Conservation (phyloP, 2,888 invertebrate species). For the Drosophila fungiperda region DNA sequence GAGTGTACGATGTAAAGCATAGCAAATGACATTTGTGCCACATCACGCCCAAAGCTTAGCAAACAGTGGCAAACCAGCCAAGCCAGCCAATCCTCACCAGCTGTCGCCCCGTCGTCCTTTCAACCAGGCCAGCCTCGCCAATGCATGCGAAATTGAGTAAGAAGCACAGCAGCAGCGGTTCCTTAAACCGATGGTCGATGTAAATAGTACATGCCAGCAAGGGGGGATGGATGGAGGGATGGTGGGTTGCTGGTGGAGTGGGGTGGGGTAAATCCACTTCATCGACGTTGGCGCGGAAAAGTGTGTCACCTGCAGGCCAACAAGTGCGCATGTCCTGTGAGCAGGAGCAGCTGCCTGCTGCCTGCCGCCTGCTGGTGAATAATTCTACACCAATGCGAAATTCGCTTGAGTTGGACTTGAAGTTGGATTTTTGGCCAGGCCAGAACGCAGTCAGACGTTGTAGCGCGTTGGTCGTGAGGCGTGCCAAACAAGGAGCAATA, state of each 20-base stretch:
- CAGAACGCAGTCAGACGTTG: slow-evolving; percentile 82
- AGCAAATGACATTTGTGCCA: slow-evolving; percentile 73
- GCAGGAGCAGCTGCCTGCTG: slow-evolving; percentile 14
- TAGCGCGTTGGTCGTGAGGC: slow-evolving; percentile 79
- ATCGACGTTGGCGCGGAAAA: slow-evolving; percentile 72
- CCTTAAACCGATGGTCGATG: slow-evolving; percentile 69
- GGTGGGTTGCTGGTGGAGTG: not conserved
- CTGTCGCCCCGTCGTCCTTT: slow-evolving; percentile 26
- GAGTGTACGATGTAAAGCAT: slow-evolving; percentile 39
- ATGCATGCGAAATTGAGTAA: slow-evolving; percentile 72
- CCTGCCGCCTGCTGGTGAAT: slow-evolving; percentile 55
- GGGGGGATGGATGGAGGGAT: not conserved
- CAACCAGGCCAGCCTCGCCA: slow-evolving; percentile 32
- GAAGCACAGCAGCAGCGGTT: slow-evolving; percentile 33
- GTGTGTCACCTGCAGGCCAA: slow-evolving; percentile 72
- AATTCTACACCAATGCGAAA: slow-evolving; percentile 38
- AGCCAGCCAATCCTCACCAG: slow-evolving; percentile 39
- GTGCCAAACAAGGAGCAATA: slow-evolving; percentile 35
- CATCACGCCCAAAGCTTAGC: slow-evolving; percentile 64
- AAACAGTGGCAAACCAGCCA: slow-evolving; percentile 41
- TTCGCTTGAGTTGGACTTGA: slow-evolving; percentile 24
- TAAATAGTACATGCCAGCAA: slow-evolving; percentile 57
- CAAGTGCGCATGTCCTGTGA: slow-evolving; percentile 71
- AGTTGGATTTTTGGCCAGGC: slow-evolving; percentile 31
- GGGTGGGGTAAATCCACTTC: slow-evolving; percentile 52